Conservation (phyloP, 2,888 invertebrate species). For the Lasioglossum villosulum region DNA sequence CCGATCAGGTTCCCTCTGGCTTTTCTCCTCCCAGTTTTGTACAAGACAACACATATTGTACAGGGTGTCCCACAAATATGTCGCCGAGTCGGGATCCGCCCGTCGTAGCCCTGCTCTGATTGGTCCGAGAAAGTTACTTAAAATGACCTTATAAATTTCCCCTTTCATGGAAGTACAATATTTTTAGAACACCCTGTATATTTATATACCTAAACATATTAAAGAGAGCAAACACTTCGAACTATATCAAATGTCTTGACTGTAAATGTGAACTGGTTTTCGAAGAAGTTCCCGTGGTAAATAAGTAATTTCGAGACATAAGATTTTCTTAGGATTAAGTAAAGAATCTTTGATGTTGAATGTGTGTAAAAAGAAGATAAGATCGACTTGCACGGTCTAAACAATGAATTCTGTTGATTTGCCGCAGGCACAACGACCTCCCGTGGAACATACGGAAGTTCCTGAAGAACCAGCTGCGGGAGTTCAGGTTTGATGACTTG, state of each 20-base stretch:
- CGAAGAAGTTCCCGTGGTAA: not conserved
- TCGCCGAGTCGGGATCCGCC: too few relatives aligned
- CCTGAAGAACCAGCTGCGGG: constrained; percentile 94
- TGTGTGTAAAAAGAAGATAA: not conserved
- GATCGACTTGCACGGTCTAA: not conserved
- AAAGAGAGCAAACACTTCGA: not conserved
- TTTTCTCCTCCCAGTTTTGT: not conserved
- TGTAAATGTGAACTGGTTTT: not conserved
- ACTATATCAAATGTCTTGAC: not conserved
- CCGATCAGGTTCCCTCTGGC: constrained; percentile 11
- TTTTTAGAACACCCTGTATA: not conserved
- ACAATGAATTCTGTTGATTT: constrained; percentile 21
- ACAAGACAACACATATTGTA: not conserved
- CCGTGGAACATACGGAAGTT: constrained; percentile 97
- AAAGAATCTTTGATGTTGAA: not conserved
- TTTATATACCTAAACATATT: not conserved
- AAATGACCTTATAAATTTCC: not conserved
- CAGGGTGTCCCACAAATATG: not conserved
- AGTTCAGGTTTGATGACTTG: constrained; percentile 91
- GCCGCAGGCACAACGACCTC: constrained; percentile 93
- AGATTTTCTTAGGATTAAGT: not conserved
- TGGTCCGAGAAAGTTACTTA: not conserved
- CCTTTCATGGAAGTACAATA: not conserved
- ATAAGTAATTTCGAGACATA: not conserved
- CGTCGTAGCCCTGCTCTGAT: too few relatives aligned